Conservation (phyloP, 2,113 vertebrate species). For the Nesogale talazaci region DNA sequence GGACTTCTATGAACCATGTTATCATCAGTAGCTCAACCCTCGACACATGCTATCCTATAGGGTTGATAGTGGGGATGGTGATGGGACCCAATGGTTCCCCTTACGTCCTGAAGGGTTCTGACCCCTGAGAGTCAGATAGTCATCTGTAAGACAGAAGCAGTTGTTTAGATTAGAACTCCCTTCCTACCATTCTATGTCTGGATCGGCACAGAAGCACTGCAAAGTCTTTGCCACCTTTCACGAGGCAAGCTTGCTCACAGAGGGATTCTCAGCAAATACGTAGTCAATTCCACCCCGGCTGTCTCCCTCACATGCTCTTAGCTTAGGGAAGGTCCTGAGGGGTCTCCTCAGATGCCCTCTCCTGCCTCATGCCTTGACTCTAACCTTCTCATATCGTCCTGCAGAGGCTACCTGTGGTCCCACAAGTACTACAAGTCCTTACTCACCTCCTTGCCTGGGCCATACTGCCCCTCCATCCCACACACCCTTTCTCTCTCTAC, state of each 20-base stretch:
- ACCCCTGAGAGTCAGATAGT: background rate
- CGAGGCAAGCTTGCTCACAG: background rate
- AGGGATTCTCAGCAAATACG: background rate
- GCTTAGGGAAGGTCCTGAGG: background rate
- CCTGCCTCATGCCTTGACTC: background rate
- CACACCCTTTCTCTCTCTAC: background rate
- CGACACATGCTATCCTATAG: fast-evolving
- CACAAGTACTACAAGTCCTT: background rate
- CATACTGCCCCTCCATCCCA: background rate
- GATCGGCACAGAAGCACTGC: background rate
- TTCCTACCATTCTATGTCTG: background rate
- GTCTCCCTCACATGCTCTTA: background rate
- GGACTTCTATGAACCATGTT: background rate
- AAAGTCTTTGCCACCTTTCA: background rate
- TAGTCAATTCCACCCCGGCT: background rate
- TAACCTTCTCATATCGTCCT: background rate
- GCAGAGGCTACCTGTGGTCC: background rate
- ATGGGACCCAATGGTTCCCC: background rate
- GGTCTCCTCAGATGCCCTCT: background rate
- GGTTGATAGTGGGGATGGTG: background rate
- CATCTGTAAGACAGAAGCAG: background rate
- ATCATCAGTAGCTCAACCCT: background rate
- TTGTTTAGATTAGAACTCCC: background rate
- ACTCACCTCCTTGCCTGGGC: background rate
- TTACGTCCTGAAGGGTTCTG: no score